Conservation (phyloP, 2,113 vertebrate genomes). For the Cranoglanis bouderius region DNA sequence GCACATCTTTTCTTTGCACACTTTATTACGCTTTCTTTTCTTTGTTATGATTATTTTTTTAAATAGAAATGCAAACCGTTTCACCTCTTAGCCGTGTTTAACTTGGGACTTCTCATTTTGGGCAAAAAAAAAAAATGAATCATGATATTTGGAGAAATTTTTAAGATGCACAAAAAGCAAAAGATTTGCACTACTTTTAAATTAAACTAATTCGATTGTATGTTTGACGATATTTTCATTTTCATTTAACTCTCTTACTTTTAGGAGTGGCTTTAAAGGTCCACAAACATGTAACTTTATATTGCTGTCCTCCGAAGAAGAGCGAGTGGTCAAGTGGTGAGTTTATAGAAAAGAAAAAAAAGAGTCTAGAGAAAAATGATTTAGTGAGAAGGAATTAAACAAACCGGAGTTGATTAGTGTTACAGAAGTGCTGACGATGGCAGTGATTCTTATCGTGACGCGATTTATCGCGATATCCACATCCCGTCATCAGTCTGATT, state of each 20-base stretch:
- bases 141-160: neutral
- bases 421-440: neutral
- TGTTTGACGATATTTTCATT: neutral
- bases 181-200: neutral
- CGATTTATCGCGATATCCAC: neutral
- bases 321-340: neutral
- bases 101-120: neutral
- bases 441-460: neutral
- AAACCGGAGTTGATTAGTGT: neutral
- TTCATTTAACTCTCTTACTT: neutral
- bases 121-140: neutral
- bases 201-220: neutral
- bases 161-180: neutral
- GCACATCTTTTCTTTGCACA: neutral
- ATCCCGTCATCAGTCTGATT: slow-evolving; percentile 18
- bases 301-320: neutral
- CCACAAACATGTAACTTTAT: neutral
- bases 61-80: neutral
- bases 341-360: neutral
- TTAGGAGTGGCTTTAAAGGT: neutral
- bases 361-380: neutral
- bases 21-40: too few species aligned
- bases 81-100: neutral
- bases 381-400: neutral
- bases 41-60: too few species aligned